These are phyloP conservation scores for Megaceryle maxima DNA, from an alignment of 2,113 vertebrate genomes.

Conservation along the genomic window DNA sequence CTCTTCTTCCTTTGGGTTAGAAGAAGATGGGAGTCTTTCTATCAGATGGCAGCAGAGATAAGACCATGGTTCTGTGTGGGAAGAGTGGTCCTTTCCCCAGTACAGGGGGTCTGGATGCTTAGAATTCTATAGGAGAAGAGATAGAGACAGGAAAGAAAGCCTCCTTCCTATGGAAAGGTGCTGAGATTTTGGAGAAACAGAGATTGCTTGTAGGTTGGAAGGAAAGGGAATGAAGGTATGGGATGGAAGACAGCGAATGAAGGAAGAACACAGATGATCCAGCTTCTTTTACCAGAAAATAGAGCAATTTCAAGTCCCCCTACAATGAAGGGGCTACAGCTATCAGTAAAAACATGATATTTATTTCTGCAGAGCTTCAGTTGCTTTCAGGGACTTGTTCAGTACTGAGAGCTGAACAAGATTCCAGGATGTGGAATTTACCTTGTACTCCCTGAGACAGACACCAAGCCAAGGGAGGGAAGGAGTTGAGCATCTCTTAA, in stretches of 20 bases:
- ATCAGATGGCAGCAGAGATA: background rate
- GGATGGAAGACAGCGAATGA: background rate
- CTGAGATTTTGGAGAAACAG: background rate
- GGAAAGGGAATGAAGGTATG: background rate
- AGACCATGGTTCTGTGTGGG: background rate
- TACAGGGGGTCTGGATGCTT: background rate
- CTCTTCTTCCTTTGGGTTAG: background rate
- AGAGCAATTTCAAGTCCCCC: background rate
- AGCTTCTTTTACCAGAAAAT: background rate
- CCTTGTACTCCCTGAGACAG: background rate
- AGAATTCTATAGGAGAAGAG: background rate
- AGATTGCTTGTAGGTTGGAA: background rate
- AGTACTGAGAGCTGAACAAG: background rate
- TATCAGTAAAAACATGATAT: background rate
- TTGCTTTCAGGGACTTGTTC: background rate
- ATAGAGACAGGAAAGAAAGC: background rate
- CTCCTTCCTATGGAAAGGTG: background rate
- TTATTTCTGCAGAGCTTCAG: background rate
- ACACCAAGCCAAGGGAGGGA: background rate
- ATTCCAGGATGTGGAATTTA: background rate
- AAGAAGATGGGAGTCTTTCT: background rate
- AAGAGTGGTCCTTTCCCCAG: background rate
- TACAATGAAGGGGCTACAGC: background rate
- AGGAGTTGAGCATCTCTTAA: background rate
- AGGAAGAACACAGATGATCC: background rate